Percentiles rank a stretch among this genome's conserved stretches.
Evolutionary conservation across 2,797 vertebrate genomes (phyloP).

Genomic region (Antrozous pallidus): DNA sequence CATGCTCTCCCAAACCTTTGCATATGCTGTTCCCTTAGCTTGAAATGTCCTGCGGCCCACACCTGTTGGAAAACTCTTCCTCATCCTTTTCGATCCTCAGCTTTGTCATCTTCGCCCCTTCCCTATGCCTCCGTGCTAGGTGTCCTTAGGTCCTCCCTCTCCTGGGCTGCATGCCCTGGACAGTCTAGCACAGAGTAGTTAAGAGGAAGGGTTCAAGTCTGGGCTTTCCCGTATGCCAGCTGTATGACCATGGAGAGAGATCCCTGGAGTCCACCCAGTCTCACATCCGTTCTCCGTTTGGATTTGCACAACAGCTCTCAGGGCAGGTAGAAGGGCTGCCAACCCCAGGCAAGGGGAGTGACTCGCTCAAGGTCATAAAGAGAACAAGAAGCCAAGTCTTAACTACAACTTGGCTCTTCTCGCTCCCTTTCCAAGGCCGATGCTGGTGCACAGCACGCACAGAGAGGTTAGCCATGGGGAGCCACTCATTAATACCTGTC

Average conservation of each 20-base stretch:
- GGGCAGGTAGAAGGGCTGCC: neutral
- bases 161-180: neutral
- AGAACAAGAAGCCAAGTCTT: neutral
- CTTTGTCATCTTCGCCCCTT: neutral
- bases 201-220: neutral
- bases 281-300: neutral
- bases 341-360: neutral
- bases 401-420: neutral
- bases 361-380: constrained; percentile 46
- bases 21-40: neutral
- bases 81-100: neutral
- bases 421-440: neutral
- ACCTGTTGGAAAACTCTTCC: neutral
- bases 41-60: neutral
- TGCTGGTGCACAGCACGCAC: neutral
- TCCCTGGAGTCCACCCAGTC: neutral
- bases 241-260: neutral
- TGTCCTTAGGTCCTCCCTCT: neutral
- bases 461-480: neutral
- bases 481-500: neutral
- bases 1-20: neutral
- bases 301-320: neutral
- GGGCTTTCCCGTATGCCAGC: neutral
- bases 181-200: accelerated
- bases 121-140: too few species aligned